Conservation (phyloP, 2,888 invertebrate genomes). For the Stramonita haemastoma region DNA sequence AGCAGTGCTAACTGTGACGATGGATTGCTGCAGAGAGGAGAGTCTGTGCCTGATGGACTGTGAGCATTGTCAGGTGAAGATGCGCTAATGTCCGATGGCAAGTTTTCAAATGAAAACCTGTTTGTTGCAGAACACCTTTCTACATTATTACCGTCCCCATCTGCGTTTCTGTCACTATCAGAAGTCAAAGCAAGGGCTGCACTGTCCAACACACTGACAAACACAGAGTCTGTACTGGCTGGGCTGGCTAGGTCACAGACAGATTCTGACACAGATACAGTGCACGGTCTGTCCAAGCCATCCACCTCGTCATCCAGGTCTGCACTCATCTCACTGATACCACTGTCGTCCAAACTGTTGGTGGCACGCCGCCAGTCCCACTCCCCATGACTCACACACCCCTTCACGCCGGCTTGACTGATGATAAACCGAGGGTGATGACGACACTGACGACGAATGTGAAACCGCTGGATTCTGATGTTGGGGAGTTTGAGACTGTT, state of each 20-base stretch:
- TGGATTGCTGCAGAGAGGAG: not conserved
- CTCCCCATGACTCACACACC: not conserved
- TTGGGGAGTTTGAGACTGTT: not conserved
- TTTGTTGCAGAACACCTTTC: not conserved
- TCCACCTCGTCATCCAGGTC: slow-evolving; percentile 27
- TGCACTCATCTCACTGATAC: not conserved
- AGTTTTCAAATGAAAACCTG: not conserved
- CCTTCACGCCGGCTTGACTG: not conserved
- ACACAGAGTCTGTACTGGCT: not conserved
- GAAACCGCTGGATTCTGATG: not conserved
- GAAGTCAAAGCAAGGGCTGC: not conserved
- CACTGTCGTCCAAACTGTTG: slow-evolving; percentile 16
- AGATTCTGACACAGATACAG: not conserved
- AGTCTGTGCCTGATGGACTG: not conserved
- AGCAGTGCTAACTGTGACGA: slow-evolving; percentile 22
- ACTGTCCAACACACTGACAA: not conserved
- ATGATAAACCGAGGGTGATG: not conserved
- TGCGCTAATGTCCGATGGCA: not conserved
- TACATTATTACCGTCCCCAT: not conserved
- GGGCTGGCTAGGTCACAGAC: not conserved
- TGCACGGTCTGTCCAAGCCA: not conserved
- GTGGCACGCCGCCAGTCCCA: not conserved
- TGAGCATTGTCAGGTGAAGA: not conserved
- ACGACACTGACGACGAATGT: not conserved
- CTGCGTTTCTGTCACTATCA: not conserved